Evolutionary conservation across 2,888 invertebrate species (phyloP), one percentile per base, ranked within the genome.

Genomic region (Elysia crispata): DNA sequence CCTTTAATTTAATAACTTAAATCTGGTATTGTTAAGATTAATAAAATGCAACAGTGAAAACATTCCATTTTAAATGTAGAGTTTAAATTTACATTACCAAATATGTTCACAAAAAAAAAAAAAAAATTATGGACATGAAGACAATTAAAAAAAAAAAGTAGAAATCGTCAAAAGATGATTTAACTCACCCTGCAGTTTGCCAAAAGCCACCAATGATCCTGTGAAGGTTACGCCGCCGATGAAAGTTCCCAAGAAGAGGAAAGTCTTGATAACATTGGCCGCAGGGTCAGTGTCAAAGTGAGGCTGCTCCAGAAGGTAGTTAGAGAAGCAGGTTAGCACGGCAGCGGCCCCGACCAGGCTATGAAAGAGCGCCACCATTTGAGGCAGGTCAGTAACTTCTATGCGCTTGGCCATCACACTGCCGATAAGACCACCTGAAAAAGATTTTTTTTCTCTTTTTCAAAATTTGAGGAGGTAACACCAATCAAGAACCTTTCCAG

Each of bases 181-280:
- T 11, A 3, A 15, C 81, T 81, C 83, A 92, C 93, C 94, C 92
- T 97, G 97, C 69, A 97, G 94, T 93, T 97, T 97, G 84, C 96
- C 97, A 92, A 97, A 97, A 20, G 97, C 97, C 82, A 97, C 95
- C 70, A 97, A 93, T 0, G 96, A 96, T 5, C 97, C 97, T 85
- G 96, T 96, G 93, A 97, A 97, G 3, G 97, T 97, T 75, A 97
- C 96, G 69, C 97, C 97, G 82, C 97, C 97, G 89, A 97, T 97
- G 92, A 95, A 96, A 0, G 97, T 96, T 28, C 97, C 97, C 70
- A 97, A 94, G 93, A 97, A 97, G 57, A 97, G 93, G 1, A 97
- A 95, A 0, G 96, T 96, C 92, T 96, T 97, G 85, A 96, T 94
- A 62, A 97, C 96, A 86, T 95, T 95, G 1, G 90, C 92, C 0